These are phyloP conservation scores for Gobionotothen gibberifrons DNA, from an alignment of 2,797 vertebrate genomes.

Conservation along the genomic window DNA sequence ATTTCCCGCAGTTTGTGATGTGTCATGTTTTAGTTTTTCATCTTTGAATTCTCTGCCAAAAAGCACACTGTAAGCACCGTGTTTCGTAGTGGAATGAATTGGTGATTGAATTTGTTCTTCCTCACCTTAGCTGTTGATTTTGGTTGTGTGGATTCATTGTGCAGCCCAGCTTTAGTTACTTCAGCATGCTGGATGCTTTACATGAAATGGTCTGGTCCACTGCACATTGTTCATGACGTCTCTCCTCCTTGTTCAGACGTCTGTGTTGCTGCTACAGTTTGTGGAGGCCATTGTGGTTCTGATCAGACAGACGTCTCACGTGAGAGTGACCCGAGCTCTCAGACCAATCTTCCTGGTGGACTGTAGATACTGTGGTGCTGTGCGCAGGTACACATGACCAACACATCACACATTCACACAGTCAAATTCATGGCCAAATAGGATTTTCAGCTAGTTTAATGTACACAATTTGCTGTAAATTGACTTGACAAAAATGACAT, in stretches of 20 bases:
- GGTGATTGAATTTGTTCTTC: not conserved
- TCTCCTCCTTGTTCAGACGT: conserved; percentile 81
- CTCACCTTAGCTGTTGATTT: not conserved
- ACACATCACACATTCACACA: not conserved
- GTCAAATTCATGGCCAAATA: not conserved
- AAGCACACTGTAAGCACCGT: not conserved
- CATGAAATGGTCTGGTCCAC: not conserved
- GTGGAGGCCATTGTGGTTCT: conserved; percentile 96
- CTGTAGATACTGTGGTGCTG: conserved; percentile 96
- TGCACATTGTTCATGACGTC: conserved; percentile 22
- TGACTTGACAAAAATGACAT: not conserved
- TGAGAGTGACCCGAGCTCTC: conserved; percentile 95
- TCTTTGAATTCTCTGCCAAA: not conserved
- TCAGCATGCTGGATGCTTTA: not conserved
- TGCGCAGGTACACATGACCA: conserved; percentile 87
- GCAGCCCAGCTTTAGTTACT: not conserved
- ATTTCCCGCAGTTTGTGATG: not conserved
- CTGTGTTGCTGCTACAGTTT: conserved; percentile 94
- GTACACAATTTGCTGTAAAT: not conserved
- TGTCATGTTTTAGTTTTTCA: not conserved
- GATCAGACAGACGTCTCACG: conserved; percentile 94
- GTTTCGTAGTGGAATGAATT: not conserved
- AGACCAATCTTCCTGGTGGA: conserved; percentile 98
- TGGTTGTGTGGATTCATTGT: not conserved
- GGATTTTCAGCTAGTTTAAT: not conserved